phyloP scores from a whole-genome alignment of 2,113 vertebrate species.

The Vombatus ursinus region DNA sequence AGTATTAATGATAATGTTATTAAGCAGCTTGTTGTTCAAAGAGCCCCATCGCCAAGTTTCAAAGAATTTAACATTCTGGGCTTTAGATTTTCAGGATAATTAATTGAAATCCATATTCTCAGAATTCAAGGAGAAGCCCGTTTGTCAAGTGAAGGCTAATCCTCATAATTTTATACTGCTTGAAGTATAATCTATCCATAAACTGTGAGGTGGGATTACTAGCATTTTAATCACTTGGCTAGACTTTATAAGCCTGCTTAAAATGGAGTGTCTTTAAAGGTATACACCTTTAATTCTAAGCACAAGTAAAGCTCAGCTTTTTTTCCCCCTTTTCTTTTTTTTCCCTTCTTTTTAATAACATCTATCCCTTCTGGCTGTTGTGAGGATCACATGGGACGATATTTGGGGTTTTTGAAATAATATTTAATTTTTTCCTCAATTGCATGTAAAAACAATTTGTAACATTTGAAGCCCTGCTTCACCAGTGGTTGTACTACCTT shows the following conservation, averaged over 20 bases:
- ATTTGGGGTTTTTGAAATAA: no score
- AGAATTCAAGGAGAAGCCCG: slow-evolving; percentile 37
- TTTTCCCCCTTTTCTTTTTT: not conserved
- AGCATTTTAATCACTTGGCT: slow-evolving; percentile 66
- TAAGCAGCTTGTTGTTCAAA: not conserved
- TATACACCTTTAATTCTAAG: slow-evolving; percentile 43
- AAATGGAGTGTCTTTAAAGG: slow-evolving; percentile 42
- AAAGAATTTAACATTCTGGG: not conserved
- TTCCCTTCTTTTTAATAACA: not conserved
- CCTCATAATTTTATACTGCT: slow-evolving; percentile 52
- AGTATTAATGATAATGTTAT: not conserved
- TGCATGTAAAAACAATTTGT: not conserved
- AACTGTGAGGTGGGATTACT: slow-evolving; percentile 62
- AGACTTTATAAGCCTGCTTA: slow-evolving; percentile 61
- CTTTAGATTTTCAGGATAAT: slow-evolving; percentile 56
- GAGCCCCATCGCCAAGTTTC: not conserved
- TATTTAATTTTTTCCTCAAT: not conserved
- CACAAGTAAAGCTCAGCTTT: slow-evolving; percentile 32
- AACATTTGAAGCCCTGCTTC: not conserved
- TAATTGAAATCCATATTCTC: slow-evolving; percentile 44
- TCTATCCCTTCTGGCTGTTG: not conserved
- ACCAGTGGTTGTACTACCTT: not conserved
- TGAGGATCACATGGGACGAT: not conserved
- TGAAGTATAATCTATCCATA: slow-evolving; percentile 53
- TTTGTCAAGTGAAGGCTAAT: slow-evolving; percentile 43